These are phyloP conservation scores for Latrodectus hesperus DNA, from an alignment of 2,888 invertebrate genomes.

Conservation along the genomic window DNA sequence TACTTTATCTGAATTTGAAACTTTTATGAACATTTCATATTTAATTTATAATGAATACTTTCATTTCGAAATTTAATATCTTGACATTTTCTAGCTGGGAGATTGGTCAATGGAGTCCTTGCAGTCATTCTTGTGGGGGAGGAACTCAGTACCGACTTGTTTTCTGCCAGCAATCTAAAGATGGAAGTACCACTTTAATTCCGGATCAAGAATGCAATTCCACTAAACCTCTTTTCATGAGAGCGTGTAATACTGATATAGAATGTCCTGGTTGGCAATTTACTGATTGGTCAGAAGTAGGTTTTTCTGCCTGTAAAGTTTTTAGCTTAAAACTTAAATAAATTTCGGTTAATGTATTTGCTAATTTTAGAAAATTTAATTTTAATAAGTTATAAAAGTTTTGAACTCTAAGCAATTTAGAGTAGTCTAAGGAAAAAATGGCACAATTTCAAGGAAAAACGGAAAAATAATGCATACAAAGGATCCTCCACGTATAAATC, in stretches of 20 bases:
- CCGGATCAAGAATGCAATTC: constrained; percentile 75
- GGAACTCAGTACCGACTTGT: constrained; percentile 77
- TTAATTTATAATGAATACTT: no score
- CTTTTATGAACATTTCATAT: no score
- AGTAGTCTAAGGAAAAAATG: no score
- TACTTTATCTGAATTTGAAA: no score
- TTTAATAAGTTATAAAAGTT: no score
- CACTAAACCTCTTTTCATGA: constrained; percentile 82
- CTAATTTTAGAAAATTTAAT: no score
- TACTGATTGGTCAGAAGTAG: constrained; percentile 85
- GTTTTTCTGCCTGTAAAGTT: neutral
- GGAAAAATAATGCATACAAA: no score
- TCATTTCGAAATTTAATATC: neutral
- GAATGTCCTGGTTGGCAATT: constrained; percentile 90
- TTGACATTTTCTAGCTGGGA: constrained; percentile 79
- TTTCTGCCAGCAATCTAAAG: constrained; percentile 86
- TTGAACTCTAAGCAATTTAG: no score
- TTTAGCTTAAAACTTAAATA: no score
- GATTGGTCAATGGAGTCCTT: constrained; percentile 85
- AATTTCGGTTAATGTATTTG: no score
- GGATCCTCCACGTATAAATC: no score
- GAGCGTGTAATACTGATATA: constrained; percentile 85
- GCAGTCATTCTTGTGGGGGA: constrained; percentile 85
- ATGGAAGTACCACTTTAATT: constrained; percentile 76
- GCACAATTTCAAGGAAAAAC: no score